These are phyloP conservation scores for Amphiprion clarkii DNA, from an alignment of 2,797 vertebrate species.

Conservation along the genomic window DNA sequence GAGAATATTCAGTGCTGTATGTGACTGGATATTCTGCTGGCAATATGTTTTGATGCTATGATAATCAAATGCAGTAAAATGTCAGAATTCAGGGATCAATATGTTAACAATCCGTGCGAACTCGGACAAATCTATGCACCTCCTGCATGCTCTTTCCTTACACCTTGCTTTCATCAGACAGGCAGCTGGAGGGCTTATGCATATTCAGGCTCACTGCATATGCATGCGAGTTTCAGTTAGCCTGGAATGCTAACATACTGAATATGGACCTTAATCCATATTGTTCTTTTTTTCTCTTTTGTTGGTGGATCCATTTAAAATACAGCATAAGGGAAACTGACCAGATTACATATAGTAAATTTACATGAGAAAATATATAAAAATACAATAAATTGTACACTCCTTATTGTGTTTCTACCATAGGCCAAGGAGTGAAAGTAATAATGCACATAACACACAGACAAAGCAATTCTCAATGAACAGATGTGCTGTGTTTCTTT, in stretches of 20 bases:
- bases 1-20: no score
- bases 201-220: not conserved
- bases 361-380: not conserved
- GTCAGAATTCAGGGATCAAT: not conserved
- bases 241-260: constrained; percentile 9
- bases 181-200: constrained; percentile 10
- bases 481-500: constrained; percentile 13
- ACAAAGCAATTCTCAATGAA: constrained; percentile 7
- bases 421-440: not conserved
- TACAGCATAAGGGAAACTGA: constrained; percentile 4
- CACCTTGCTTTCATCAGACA: constrained; percentile 27
- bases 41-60: not conserved
- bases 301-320: constrained; percentile 4
- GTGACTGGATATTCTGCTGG: not conserved
- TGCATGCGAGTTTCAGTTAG: constrained; percentile 16
- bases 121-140: not conserved
- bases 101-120: not conserved
- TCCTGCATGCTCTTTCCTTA: not conserved
- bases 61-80: not conserved
- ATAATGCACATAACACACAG: not conserved
- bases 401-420: not conserved
- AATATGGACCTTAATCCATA: constrained; percentile 1
- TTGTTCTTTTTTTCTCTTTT: constrained; percentile 6
- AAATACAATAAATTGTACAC: constrained; percentile 2
- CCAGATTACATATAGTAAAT: constrained; percentile 5